Conservation (phyloP, 2,113 vertebrate genomes). For the Pelusios castaneus region DNA sequence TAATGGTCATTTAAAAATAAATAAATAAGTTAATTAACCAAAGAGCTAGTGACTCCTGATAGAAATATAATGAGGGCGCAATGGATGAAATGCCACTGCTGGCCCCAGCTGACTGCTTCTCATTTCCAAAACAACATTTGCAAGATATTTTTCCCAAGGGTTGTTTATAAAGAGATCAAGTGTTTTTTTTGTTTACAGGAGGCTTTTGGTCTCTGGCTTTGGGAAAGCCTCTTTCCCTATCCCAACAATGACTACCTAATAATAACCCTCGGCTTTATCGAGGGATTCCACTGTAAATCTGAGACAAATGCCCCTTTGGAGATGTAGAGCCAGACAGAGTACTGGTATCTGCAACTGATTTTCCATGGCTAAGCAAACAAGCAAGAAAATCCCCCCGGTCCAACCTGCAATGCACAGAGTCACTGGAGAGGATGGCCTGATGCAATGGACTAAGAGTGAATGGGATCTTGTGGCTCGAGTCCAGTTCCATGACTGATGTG, state of each 20-base stretch:
- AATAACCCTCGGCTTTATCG: background rate
- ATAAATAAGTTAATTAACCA: background rate
- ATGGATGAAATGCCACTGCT: conserved; percentile 24
- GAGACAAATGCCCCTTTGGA: background rate
- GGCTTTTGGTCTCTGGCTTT: background rate
- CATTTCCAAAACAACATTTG: conserved; percentile 26
- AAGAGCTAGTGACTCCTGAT: background rate
- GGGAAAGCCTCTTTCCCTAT: background rate
- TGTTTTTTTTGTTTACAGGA: conserved; percentile 22
- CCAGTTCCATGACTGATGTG: background rate
- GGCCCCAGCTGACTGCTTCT: conserved; percentile 26
- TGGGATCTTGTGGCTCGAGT: background rate
- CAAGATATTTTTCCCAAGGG: background rate
- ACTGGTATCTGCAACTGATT: background rate
- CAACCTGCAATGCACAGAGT: background rate
- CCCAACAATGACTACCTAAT: background rate
- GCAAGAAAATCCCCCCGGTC: background rate
- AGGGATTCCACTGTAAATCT: background rate
- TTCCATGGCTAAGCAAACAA: background rate
- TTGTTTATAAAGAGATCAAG: background rate
- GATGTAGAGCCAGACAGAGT: background rate
- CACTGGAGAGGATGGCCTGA: background rate
- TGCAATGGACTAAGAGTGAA: background rate
- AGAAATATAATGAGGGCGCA: conserved; percentile 41
- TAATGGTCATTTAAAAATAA: background rate